Evolutionary conservation across 1,140 invertebrate genomes (phyloP).

Genomic region (Drosophila sproati): DNA sequence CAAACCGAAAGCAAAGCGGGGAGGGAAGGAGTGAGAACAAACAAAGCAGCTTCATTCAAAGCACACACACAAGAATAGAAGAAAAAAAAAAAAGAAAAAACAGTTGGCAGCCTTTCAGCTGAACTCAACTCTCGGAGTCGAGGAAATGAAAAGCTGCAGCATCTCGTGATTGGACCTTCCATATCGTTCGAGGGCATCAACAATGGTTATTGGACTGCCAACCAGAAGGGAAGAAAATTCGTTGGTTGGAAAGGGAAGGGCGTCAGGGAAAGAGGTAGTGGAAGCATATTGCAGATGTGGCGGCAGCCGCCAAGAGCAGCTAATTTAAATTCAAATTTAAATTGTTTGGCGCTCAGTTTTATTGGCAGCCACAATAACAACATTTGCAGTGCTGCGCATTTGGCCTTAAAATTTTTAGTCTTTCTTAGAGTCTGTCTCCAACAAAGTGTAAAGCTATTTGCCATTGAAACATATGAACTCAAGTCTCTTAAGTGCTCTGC

Average conservation of each 20-base stretch:
- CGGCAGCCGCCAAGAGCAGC: conserved; percentile 44
- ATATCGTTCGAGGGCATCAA: conserved; percentile 66
- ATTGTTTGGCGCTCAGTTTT: conserved; percentile 70
- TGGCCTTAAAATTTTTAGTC: conserved; percentile 11
- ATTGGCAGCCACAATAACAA: conserved; percentile 48
- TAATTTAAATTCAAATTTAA: conserved; percentile 83
- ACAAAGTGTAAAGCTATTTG: too few relatives aligned
- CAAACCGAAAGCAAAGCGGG: not conserved
- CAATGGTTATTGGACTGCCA: conserved; percentile 27
- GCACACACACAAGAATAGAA: conserved; percentile 29
- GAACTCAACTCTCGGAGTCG: conserved; percentile 3
- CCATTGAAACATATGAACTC: too few relatives aligned
- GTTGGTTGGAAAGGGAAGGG: not conserved
- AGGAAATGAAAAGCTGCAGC: conserved; percentile 33
- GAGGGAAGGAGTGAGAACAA: conserved; percentile 7
- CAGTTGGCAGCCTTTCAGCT: conserved; percentile 42
- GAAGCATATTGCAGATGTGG: conserved; percentile 48
- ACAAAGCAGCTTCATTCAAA: conserved; percentile 44
- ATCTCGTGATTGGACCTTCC: conserved; percentile 61
- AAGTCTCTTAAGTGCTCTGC: too few relatives aligned
- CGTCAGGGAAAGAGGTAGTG: not conserved
- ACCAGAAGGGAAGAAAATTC: not conserved
- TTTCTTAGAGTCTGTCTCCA: too few relatives aligned
- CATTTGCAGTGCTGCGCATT: conserved; percentile 18
- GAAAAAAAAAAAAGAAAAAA: conserved; percentile 13